Evolutionary conservation across 2,797 vertebrate species (phyloP), one percentile per base, ranked within the genome.

Genomic region (Loris lydekkerianus): DNA sequence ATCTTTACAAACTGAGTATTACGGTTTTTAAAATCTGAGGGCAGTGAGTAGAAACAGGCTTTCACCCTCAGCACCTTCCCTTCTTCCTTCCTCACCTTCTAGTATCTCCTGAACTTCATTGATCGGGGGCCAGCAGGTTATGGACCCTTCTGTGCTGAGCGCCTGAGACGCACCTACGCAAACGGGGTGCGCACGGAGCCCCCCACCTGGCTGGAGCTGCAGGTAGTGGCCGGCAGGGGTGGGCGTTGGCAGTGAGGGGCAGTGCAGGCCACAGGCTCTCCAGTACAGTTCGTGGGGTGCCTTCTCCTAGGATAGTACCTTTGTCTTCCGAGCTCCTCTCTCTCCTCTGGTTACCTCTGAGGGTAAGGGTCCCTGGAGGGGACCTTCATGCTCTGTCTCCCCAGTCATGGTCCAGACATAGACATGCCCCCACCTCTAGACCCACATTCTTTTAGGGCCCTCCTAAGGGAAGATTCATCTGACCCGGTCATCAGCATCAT

Each of bases 71-170:
- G 34, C 40, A 34, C 49, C 70, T 63, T 25, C 27, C 13, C 67
- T 40, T 53, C 91, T 23, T 91, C 69, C 3, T 96, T 81, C 78
- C 65, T 46, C 76, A 2, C n/a, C 67, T 10, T 27, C 23, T 86
- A 99, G 99, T 99, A 99, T 96, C 98, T 99, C 83, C 98, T 99
- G 97, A 99, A 99, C 96, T 99, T 99, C 98, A 99, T 99, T 86
- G 98, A 98, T 11, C 98, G 97, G 0, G 99, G 99, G 25, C 99
- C 99, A 0, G 72, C 92, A 0, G 98, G 98, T 82, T 99, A 99
- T 0, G 98, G 99, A 0, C 97, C 99, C 0, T 99, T 99, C 97
- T 99, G 99, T 60, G 98, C 98, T 0, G 99, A 99, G 65, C 98
- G 99, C 83, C 99, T 99, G 94, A 98, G 97, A 56, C 99, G 99